A percentile compares a stretch with the other conserved stretches of the same genome.
phyloP scores from a whole-genome alignment of 2,888 invertebrate genomes.

The Anthophora plumipes region DNA sequence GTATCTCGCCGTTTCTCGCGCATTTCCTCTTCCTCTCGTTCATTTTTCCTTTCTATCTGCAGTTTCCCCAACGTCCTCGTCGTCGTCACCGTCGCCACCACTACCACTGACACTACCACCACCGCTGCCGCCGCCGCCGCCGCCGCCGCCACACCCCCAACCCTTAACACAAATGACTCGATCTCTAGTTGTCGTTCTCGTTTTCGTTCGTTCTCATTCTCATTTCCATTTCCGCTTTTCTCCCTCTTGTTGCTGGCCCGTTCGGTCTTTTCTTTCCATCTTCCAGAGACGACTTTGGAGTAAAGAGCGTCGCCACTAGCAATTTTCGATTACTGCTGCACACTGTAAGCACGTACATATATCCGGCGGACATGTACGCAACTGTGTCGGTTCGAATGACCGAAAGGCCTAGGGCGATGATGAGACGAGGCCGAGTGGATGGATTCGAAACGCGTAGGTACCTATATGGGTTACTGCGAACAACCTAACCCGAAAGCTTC shows the following conservation, averaged over 20 bases:
- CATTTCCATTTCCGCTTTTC: slow-evolving; percentile 1
- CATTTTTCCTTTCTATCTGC: slow-evolving; percentile 3
- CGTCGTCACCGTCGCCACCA: background rate
- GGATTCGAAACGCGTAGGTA: slow-evolving; percentile 36
- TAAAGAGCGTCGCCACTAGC: slow-evolving; percentile 16
- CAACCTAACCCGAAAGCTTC: slow-evolving; percentile 52
- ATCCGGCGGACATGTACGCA: slow-evolving; percentile 34
- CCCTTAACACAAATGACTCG: slow-evolving; percentile 10
- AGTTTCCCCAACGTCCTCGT: background rate
- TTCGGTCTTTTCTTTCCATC: background rate
- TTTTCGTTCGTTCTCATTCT: background rate
- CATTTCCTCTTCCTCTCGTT: slow-evolving; percentile 6
- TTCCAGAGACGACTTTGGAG: background rate
- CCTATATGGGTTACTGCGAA: slow-evolving; percentile 64
- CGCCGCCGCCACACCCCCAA: background rate
- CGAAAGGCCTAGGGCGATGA: slow-evolving; percentile 32
- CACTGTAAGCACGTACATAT: background rate
- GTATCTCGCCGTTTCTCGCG: background rate
- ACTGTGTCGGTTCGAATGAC: slow-evolving; percentile 49
- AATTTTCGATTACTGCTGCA: slow-evolving; percentile 49
- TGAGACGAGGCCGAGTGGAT: slow-evolving; percentile 32
- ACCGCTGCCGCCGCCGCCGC: background rate
- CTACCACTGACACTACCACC: background rate
- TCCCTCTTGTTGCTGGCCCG: background rate
- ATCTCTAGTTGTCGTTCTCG: background rate